These are phyloP conservation scores for Pegoplata infirma DNA, from an alignment of 2,888 invertebrate species.

Conservation along the genomic window DNA sequence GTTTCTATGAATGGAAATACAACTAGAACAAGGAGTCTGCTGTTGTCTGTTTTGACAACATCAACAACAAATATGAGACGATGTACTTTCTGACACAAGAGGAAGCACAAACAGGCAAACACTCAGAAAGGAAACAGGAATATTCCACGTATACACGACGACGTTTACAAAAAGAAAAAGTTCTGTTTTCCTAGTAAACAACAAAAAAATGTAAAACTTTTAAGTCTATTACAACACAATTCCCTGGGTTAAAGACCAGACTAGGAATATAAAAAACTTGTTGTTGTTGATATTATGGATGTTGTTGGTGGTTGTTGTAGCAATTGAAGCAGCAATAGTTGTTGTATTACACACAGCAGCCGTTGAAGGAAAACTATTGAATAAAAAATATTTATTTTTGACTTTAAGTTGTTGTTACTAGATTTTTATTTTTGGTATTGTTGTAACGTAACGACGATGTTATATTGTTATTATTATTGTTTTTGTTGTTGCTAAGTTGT, in stretches of 20 bases:
- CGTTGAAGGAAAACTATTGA: background rate
- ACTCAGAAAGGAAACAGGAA: slow-evolving; percentile 28
- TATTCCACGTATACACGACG: slow-evolving; percentile 2
- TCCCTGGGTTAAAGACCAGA: slow-evolving; percentile 52
- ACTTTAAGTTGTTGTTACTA: slow-evolving; percentile 16
- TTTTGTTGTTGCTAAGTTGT: background rate
- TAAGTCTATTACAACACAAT: slow-evolving; percentile 35
- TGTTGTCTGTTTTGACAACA: background rate
- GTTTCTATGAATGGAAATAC: background rate
- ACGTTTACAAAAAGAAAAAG: slow-evolving; percentile 18
- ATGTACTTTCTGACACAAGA: background rate
- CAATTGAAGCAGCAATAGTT: background rate
- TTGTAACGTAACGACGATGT: background rate
- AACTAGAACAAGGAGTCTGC: slow-evolving; percentile 52
- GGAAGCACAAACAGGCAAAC: background rate
- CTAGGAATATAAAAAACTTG: no score
- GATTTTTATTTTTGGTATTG: background rate
- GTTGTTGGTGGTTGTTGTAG: no score
- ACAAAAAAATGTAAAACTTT: no score
- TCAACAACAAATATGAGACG: background rate
- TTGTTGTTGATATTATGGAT: no score
- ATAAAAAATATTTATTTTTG: background rate
- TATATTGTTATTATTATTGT: background rate
- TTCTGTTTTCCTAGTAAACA: slow-evolving; percentile 51
- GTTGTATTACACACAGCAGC: no score